phyloP scores from a whole-genome alignment of 2,113 vertebrate genomes.

The Gallinago paraguaiae region DNA sequence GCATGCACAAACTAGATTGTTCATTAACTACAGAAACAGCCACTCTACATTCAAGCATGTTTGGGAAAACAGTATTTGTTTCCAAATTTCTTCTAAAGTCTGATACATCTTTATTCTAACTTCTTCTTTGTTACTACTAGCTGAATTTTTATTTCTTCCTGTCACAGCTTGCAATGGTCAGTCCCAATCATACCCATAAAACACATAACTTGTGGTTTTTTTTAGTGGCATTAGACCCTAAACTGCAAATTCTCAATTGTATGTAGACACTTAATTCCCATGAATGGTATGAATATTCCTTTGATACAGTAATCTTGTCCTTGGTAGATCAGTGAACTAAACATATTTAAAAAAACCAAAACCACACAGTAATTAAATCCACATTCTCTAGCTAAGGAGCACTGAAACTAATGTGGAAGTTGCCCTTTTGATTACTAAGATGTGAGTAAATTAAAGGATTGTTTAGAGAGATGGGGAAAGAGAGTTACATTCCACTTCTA shows the following conservation, averaged over 20 bases:
- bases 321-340: background rate
- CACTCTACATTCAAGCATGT: background rate
- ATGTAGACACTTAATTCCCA: background rate
- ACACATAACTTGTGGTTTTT: background rate
- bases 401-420: background rate
- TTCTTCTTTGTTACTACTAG: background rate
- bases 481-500: background rate
- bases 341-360: background rate
- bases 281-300: background rate
- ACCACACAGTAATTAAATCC: background rate
- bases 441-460: background rate
- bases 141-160: background rate
- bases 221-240: background rate
- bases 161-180: background rate
- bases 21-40: conserved; percentile 17
- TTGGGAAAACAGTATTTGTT: background rate
- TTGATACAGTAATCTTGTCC: background rate
- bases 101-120: background rate
- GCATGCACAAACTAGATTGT: background rate
- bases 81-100: background rate
- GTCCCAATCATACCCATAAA: background rate
- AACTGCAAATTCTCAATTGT: background rate
- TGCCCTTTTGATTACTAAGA: background rate
- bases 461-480: background rate
- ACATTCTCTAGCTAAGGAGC: background rate